phyloP scores from a whole-genome alignment of 30 jellyfish, hydroid and myxozoan genomes.

The Turritopsis rubra region DNA sequence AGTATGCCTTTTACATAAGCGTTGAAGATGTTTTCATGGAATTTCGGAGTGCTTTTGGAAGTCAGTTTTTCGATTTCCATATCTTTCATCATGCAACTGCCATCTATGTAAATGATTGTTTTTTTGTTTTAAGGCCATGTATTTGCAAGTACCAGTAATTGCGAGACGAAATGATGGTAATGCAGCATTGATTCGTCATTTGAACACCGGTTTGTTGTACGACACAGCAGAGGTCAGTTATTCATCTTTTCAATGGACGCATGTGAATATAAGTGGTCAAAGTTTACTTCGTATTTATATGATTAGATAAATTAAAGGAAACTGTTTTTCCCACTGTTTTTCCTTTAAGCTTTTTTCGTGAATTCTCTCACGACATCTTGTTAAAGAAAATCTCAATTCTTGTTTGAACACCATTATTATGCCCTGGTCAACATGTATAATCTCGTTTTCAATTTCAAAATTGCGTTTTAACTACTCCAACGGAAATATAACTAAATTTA shows the following conservation, averaged over 20 bases:
- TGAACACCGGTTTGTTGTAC: slow-evolving; percentile 49
- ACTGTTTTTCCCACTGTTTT: neutral
- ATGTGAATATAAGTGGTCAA: neutral
- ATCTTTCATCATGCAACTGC: too few species aligned
- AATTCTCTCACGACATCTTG: neutral
- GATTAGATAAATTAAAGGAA: neutral
- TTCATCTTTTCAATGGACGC: neutral
- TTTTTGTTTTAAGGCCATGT: slow-evolving; percentile 49
- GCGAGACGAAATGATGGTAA: slow-evolving; percentile 68
- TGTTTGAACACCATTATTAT: too few species aligned
- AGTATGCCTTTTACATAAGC: too few species aligned
- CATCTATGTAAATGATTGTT: too few species aligned
- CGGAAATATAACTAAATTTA: too few species aligned
- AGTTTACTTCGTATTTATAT: neutral
- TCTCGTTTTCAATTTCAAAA: too few species aligned
- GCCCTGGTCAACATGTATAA: too few species aligned
- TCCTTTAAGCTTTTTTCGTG: neutral
- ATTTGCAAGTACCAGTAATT: slow-evolving; percentile 48
- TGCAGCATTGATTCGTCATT: slow-evolving; percentile 35
- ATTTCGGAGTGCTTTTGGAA: too few species aligned
- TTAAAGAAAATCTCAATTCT: too few species aligned
- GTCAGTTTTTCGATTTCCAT: too few species aligned
- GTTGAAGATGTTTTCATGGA: too few species aligned
- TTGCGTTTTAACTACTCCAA: too few species aligned
- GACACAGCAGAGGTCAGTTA: slow-evolving; percentile 45